Evolutionary conservation across 2,797 vertebrate genomes (phyloP).

Genomic region (Coilia nasus): DNA sequence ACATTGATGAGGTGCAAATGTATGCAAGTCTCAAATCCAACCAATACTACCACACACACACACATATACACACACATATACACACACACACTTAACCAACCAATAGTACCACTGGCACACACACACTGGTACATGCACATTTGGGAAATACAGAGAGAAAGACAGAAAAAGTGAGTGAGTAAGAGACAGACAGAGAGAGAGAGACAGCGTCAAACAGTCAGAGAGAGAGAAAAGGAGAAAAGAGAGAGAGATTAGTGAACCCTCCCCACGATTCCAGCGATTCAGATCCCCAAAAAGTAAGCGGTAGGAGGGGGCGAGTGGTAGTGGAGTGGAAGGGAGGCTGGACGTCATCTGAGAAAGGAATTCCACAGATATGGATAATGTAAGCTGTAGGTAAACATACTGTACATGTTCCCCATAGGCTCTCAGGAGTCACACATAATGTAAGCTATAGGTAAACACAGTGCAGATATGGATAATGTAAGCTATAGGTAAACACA

Average conservation of each 20-base stretch:
- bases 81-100: not conserved
- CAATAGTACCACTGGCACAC: not conserved
- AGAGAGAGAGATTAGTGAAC: not conserved
- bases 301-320: not conserved
- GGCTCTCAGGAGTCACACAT: too few relatives aligned
- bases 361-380: not conserved
- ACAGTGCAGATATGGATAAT: not conserved
- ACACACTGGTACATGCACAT: not conserved
- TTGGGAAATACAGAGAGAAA: not conserved
- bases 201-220: not conserved
- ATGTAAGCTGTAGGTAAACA: not conserved
- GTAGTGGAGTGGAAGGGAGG: not conserved
- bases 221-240: not conserved
- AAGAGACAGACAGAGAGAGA: not conserved
- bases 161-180: too few relatives aligned
- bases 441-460: not conserved
- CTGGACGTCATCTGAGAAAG: not conserved
- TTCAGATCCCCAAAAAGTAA: not conserved
- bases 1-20: too few relatives aligned
- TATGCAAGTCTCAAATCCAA: too few relatives aligned
- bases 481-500: not conserved
- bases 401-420: too few relatives aligned
- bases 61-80: not conserved
- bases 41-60: not conserved
- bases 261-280: not conserved